Base-by-base conservation (phyloP, 2,113 vertebrate genomes). In the Pleuronectes platessa region DNA sequence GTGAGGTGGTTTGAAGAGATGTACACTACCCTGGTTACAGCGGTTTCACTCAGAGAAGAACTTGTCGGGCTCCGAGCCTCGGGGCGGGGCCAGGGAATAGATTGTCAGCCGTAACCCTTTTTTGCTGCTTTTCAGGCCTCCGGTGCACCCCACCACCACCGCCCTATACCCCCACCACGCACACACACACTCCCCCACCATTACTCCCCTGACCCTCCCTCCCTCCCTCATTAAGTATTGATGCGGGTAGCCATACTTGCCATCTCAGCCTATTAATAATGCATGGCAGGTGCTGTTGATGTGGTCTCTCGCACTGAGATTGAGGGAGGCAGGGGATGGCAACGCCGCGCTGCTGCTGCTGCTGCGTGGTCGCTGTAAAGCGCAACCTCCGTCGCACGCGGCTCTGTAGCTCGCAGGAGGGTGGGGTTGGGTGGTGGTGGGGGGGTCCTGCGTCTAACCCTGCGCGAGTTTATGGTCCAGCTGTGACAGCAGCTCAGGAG, bases 211-310 rank as follows among this genome's bases (percentile, higher is more conserved):
- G 64, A 72, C 84, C 64, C 79, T 79, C 72, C 84, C 83, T 78
- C 84, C 84, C 83, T 78, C 85, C 82, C 83, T 93, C 90, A 93
- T 92, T 90, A 92, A 94, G 88, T 92, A 93, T 93, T 92, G 88
- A 94, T 94, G 90, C 73, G 83, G 91, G 91, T 91, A 92, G 91
- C 97, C 97, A 97, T 97, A 98, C 97, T 98, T 98, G 97, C 97
- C 96, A 96, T 98, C 97, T 97, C 96, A 96, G 96, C 95, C 95
- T 96, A 95, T 98, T 96, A 98, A 98, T 97, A 96, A 98, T 98
- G 96, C 96, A 98, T 97, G 95, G 94, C 92, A 96, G 96, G 95
- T 96, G 96, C 96, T 96, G 96, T 97, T 97, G 96, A 95, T 95
- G 95, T 96, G 96, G 96, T 97, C 96, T 96, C 96, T 96, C 97